Evolutionary conservation across 2,797 vertebrate genomes (phyloP).

Genomic region (Sorex maritimensis): DNA sequence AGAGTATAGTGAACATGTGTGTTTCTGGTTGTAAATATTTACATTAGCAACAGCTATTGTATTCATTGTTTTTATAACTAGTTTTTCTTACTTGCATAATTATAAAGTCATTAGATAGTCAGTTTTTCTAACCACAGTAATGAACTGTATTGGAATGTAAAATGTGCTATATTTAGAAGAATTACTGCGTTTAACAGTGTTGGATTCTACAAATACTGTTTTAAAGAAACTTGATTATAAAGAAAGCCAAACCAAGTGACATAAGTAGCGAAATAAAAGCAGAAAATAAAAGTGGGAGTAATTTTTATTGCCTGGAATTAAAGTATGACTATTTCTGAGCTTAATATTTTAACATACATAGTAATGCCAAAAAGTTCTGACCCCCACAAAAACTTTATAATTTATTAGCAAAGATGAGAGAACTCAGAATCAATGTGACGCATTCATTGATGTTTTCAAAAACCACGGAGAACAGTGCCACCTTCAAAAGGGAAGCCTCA

Average conservation of each 20-base stretch:
- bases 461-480: not conserved
- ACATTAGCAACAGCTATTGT: constrained; percentile 3
- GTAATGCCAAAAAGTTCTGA: constrained; percentile 42
- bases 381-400: not conserved
- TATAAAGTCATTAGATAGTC: constrained; percentile 66
- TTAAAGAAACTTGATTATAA: constrained; percentile 69
- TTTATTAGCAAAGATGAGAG: constrained; percentile 53
- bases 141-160: constrained; percentile 58
- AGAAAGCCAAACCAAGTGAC: constrained; percentile 59
- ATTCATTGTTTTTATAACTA: constrained; percentile 69
- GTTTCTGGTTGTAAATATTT: constrained; percentile 64
- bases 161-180: constrained; percentile 57
- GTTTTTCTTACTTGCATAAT: constrained; percentile 51
- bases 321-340: constrained; percentile 40
- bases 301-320: constrained; percentile 55
- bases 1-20: constrained; percentile 55
- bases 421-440: not conserved
- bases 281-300: constrained; percentile 18
- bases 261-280: constrained; percentile 57
- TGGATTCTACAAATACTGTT: constrained; percentile 60
- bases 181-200: constrained; percentile 40
- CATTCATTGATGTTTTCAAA: constrained; percentile 57
- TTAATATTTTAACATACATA: constrained; percentile 47
- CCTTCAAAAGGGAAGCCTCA: constrained; percentile 33
- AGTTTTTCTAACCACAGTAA: constrained; percentile 59